Conservation (phyloP, 2,797 vertebrate species). For the Myotis myotis region DNA sequence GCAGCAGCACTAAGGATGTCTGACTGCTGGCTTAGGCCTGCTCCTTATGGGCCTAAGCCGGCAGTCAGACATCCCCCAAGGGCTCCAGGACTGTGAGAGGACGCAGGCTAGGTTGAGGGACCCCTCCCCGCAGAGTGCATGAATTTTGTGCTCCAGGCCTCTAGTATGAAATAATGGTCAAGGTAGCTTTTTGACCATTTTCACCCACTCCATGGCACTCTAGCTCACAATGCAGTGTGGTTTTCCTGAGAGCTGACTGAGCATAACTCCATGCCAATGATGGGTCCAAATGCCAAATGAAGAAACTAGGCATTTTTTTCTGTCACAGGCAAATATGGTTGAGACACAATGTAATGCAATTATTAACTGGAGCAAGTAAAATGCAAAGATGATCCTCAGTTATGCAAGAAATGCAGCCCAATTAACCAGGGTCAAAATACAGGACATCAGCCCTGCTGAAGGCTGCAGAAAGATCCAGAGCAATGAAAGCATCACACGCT, state of each 20-base stretch:
- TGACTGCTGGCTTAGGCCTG: no score
- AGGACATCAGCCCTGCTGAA: constrained; percentile 72
- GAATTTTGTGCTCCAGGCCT: no score
- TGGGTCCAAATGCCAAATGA: constrained; percentile 67
- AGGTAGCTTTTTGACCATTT: background rate
- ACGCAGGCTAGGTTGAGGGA: no score
- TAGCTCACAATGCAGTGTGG: constrained; percentile 21
- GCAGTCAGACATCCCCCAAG: no score
- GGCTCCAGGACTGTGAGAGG: no score
- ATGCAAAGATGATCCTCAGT: constrained; percentile 32
- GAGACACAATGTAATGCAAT: constrained; percentile 39
- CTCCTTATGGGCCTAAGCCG: no score
- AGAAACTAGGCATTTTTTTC: constrained; percentile 60
- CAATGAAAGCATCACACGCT: constrained; percentile 49
- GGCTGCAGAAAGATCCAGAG: constrained; percentile 65
- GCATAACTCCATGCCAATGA: constrained; percentile 27
- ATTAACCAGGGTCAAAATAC: constrained; percentile 78
- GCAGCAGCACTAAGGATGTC: no score
- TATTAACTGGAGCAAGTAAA: constrained; percentile 63
- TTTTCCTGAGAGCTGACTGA: constrained; percentile 38
- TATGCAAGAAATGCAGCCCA: constrained; percentile 74
- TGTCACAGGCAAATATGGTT: background rate
- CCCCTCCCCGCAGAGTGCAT: no score
- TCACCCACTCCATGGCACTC: constrained; percentile 30
- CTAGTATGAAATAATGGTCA: background rate